Percentiles rank a stretch among this genome's conserved stretches.
phyloP scores from a whole-genome alignment of 1,140 invertebrate species.

The Bombyx mandarina region DNA sequence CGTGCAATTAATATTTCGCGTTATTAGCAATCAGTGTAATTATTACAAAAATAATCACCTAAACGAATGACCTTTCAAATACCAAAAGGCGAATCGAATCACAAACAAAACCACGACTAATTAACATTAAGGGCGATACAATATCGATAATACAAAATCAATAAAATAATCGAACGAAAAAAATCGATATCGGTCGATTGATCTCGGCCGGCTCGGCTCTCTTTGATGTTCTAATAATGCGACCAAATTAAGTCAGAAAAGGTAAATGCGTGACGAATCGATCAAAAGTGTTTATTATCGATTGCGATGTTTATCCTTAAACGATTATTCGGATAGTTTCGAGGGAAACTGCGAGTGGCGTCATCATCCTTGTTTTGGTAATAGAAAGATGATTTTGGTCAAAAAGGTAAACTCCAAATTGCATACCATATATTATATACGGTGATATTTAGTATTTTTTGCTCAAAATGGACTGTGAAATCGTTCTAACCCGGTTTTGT shows the following conservation, averaged over 20 bases:
- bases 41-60: neutral
- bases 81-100: constrained; percentile 5
- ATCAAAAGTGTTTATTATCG: constrained; percentile 54
- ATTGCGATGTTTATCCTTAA: constrained; percentile 16
- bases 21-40: neutral
- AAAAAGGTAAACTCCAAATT: too few species aligned
- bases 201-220: constrained; percentile 44
- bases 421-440: too few species aligned
- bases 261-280: constrained; percentile 66
- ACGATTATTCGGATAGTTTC: constrained; percentile 20
- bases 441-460: too few species aligned
- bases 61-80: too few species aligned
- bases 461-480: too few species aligned
- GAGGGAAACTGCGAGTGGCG: neutral
- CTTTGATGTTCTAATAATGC: constrained; percentile 63
- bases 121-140: constrained; percentile 4
- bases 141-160: constrained; percentile 56
- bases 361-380: too few species aligned
- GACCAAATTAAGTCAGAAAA: constrained; percentile 65
- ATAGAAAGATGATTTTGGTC: too few species aligned
- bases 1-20: neutral
- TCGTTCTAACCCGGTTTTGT: too few species aligned
- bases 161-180: constrained; percentile 48
- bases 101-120: constrained; percentile 11
- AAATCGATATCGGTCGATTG: constrained; percentile 31